phyloP scores from a whole-genome alignment of 2,113 vertebrate genomes.

The Crocuta crocuta region DNA sequence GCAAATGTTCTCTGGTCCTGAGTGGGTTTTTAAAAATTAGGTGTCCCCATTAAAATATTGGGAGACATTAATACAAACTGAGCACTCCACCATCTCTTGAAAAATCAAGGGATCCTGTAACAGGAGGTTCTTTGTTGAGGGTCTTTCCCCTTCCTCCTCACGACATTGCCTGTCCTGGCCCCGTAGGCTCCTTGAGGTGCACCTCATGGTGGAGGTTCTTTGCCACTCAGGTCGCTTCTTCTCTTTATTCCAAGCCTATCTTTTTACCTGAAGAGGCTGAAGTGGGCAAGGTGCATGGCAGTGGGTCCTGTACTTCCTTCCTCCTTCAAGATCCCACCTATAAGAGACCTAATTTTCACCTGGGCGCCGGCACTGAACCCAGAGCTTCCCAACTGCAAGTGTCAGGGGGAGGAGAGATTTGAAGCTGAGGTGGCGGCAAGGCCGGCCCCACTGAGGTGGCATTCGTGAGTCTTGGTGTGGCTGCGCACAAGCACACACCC shows the following conservation, averaged over 20 bases:
- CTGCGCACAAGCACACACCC: accelerated
- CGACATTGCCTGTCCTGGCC: too few relatives aligned
- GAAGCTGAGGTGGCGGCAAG: neutral
- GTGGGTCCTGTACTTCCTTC: neutral
- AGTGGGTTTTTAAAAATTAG: neutral
- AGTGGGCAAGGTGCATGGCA: too few relatives aligned
- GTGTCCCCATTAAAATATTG: neutral
- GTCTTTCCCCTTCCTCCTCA: neutral
- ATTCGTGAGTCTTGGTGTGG: neutral
- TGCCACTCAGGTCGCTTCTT: neutral
- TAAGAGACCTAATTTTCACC: neutral
- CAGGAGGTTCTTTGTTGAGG: neutral
- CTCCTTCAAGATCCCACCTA: neutral
- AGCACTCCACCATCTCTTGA: neutral
- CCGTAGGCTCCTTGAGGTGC: neutral
- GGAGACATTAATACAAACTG: neutral
- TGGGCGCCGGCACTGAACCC: neutral
- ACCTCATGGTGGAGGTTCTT: neutral
- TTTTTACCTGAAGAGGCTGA: neutral
- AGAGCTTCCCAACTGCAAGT: neutral
- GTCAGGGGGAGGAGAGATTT: neutral
- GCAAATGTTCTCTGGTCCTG: neutral
- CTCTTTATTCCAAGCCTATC: neutral
- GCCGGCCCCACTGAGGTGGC: neutral
- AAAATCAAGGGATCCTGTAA: neutral